phyloP scores from a whole-genome alignment of 2,113 vertebrate species.

The Ginglymostoma cirratum region DNA sequence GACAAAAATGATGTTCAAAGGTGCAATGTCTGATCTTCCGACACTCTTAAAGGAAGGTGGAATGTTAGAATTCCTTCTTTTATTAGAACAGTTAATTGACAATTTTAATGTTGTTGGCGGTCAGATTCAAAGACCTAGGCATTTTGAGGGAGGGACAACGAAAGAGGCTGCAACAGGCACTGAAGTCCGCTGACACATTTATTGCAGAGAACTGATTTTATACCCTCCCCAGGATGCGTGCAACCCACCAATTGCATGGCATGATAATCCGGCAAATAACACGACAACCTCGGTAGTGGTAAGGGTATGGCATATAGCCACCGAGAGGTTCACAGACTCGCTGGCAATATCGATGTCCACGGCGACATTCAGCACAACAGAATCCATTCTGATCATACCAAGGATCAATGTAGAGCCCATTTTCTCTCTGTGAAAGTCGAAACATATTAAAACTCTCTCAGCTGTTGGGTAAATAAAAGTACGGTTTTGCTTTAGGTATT shows the following conservation, averaged over 20 bases:
- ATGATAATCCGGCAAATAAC: slow-evolving; percentile 90
- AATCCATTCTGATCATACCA: slow-evolving; percentile 78
- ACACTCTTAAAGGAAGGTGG: background rate
- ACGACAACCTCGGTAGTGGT: slow-evolving; percentile 86
- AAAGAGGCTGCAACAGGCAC: background rate
- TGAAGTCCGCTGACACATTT: background rate
- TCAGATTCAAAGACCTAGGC: background rate
- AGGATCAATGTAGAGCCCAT: slow-evolving; percentile 79
- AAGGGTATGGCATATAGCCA: slow-evolving; percentile 85
- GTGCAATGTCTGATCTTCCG: background rate
- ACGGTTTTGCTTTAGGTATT: background rate
- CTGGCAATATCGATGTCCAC: slow-evolving; percentile 79
- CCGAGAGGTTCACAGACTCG: slow-evolving; percentile 80
- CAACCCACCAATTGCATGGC: slow-evolving; percentile 98
- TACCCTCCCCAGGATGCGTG: slow-evolving; percentile 84
- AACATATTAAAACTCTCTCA: background rate
- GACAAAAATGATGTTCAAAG: background rate
- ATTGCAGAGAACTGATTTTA: slow-evolving; percentile 47
- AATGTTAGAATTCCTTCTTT: background rate
- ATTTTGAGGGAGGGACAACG: background rate
- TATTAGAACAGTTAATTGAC: background rate
- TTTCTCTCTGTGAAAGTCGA: slow-evolving; percentile 64
- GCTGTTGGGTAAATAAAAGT: background rate
- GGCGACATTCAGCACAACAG: slow-evolving; percentile 83
- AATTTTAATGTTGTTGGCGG: background rate